Evolutionary conservation across 2,888 invertebrate genomes (phyloP), one percentile per base, ranked within the genome.

Genomic region (Yponomeuta sedellus): DNA sequence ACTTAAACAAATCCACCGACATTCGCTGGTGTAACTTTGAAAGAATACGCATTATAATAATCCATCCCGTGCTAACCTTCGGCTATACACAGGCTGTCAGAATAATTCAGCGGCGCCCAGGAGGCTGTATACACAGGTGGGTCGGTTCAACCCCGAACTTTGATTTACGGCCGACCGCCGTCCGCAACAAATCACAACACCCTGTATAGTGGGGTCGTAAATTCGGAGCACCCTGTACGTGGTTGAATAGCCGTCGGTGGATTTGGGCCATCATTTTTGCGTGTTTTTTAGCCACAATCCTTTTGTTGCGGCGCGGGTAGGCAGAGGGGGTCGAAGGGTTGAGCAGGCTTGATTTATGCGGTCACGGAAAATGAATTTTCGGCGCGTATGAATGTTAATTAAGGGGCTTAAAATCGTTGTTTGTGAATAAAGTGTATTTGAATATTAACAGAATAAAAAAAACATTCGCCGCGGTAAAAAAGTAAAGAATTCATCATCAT

Each of bases 171-270:
- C 22, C 44, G 28, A 11, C 52, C 22, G 64, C 44, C 62, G 59
- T 19, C 19, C 16, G 52, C 64, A 12, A 64, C 64, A 64, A 64
- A 64, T 64, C 64, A 64, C 44, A 44, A 62, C 62, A 62, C 62
- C 62, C 62, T 62, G 62, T 62, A 62, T 62, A 62, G 62, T 62
- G 39, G 40, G 62, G 19, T 62, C 62, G 62, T 62, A 62, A 62
- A 62, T 62, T 62, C 40, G 40, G n/a, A 39, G 19, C 62, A n/a
- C 28, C 62, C 62, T 62, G 34, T 39, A 62, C 34, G 62, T n/a
- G 62, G 62, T 62, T 62, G 34, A 62, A 62, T 62, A 39, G 62
- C 11, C 20, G 34, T 8, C 22, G 59, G 59, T 59, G 11, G 59
- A 20, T 59, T 20, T 59, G 6, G 59, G 59, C 20, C 59, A 11